Percentiles rank a stretch among this genome's conserved stretches.
Conservation (phyloP, 1,140 invertebrate species). For the Oncopodura yosiiana region DNA sequence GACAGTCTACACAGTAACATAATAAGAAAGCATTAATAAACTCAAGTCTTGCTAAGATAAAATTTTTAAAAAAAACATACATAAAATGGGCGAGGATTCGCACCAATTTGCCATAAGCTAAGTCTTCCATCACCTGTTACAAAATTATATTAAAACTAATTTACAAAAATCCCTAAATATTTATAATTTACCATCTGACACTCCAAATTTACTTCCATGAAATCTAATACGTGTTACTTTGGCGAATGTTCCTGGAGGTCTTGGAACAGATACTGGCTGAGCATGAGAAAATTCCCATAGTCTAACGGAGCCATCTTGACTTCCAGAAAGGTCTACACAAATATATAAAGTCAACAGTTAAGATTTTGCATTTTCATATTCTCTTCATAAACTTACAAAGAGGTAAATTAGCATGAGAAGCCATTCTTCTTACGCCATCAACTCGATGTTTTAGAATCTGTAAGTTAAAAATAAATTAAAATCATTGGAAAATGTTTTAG, state of each 20-base stretch:
- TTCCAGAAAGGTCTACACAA: conserved; percentile 77
- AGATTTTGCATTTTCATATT: not conserved
- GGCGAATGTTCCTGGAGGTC: conserved; percentile 80
- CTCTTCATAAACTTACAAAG: conserved; percentile 65
- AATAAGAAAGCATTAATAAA: not conserved
- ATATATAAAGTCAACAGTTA: conserved; percentile 2
- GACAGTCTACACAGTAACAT: conserved; percentile 59
- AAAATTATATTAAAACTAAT: conserved; percentile 7
- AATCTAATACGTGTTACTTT: conserved; percentile 94
- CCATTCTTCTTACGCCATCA: conserved; percentile 87
- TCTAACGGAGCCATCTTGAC: conserved; percentile 92
- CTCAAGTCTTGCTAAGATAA: not conserved
- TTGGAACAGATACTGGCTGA: conserved; percentile 75
- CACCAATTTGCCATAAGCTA: conserved; percentile 79
- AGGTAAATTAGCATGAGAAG: conserved; percentile 85
- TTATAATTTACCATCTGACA: conserved; percentile 60
- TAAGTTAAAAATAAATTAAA: conserved; percentile 27
- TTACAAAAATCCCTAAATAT: conserved; percentile 1
- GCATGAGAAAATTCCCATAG: conserved; percentile 97
- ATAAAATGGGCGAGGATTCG: conserved; percentile 81
- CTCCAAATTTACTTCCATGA: conserved; percentile 97
- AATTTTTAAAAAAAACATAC: conserved; percentile 54
- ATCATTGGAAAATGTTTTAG: conserved; percentile 1
- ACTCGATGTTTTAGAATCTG: conserved; percentile 54
- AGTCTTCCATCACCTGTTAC: conserved; percentile 68